These are phyloP conservation scores for Globicephala melas DNA, from an alignment of 2,113 vertebrate genomes.

Conservation along the genomic window DNA sequence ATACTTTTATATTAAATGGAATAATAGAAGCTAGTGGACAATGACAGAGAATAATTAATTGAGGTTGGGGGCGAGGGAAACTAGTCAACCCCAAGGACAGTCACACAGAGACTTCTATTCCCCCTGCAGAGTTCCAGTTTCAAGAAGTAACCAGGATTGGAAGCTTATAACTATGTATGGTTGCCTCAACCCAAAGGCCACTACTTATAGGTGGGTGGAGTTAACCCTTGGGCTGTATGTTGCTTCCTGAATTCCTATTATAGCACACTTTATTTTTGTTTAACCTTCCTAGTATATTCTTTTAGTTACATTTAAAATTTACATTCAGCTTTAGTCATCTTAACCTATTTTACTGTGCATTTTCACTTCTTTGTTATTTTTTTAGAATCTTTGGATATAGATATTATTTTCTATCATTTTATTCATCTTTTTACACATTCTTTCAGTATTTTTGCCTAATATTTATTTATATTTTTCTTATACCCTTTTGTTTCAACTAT, in stretches of 20 bases:
- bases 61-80: neutral
- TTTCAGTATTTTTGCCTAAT: neutral
- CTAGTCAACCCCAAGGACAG: neutral
- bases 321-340: neutral
- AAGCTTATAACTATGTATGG: neutral
- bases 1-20: neutral
- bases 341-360: neutral
- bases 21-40: neutral
- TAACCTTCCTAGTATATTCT: neutral
- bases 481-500: neutral
- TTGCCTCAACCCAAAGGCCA: neutral
- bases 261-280: slow-evolving; percentile 9
- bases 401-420: neutral
- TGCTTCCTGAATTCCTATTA: slow-evolving; percentile 37
- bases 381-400: neutral
- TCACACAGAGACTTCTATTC: neutral
- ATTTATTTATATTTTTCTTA: neutral
- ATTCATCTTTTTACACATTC: neutral
- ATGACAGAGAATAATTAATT: neutral
- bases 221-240: neutral
- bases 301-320: slow-evolving; percentile 45
- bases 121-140: neutral
- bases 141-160: neutral
- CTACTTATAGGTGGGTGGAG: neutral
- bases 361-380: neutral